These are phyloP conservation scores for Notarius lentiginosus DNA, from an alignment of 2,113 vertebrate species.

Conservation along the genomic window DNA sequence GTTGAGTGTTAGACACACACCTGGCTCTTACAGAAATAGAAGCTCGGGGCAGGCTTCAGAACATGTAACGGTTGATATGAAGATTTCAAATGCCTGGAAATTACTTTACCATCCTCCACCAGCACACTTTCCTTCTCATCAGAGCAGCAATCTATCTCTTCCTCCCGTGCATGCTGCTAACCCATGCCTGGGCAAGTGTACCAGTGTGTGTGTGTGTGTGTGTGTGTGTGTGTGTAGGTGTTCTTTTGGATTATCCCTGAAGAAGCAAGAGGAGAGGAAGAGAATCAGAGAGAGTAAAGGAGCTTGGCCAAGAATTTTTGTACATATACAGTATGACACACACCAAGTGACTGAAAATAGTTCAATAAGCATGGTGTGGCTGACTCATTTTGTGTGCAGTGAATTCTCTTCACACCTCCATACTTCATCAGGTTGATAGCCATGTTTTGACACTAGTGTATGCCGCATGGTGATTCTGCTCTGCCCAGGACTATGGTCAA, in stretches of 20 bases:
- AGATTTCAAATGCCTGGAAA: slow-evolving; percentile 42
- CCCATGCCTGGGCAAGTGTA: slow-evolving; percentile 47
- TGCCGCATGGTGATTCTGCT: not conserved
- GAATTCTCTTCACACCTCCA: slow-evolving; percentile 52
- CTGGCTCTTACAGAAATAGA: slow-evolving; percentile 30
- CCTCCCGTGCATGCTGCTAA: slow-evolving; percentile 37
- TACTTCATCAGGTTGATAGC: slow-evolving; percentile 43
- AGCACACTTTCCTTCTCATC: slow-evolving; percentile 39
- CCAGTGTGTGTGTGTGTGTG: slow-evolving; percentile 46
- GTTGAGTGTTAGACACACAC: not conserved
- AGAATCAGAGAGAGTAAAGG: slow-evolving; percentile 27
- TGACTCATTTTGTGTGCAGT: slow-evolving; percentile 52
- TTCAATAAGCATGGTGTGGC: slow-evolving; percentile 36
- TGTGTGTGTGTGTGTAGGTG: slow-evolving; percentile 49
- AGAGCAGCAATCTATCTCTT: slow-evolving; percentile 40
- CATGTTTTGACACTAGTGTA: slow-evolving; percentile 15
- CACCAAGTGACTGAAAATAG: slow-evolving; percentile 50
- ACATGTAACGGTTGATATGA: slow-evolving; percentile 35
- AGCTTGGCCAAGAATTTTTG: slow-evolving; percentile 42
- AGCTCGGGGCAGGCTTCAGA: slow-evolving; percentile 15
- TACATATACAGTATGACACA: slow-evolving; percentile 40
- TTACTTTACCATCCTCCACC: slow-evolving; percentile 47
- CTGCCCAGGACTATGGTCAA: slow-evolving; percentile 17
- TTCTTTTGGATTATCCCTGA: slow-evolving; percentile 47
- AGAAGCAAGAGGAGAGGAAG: slow-evolving; percentile 35